Evolutionary conservation across 2,888 invertebrate species (phyloP).

Genomic region (Zonitis immaculata): DNA sequence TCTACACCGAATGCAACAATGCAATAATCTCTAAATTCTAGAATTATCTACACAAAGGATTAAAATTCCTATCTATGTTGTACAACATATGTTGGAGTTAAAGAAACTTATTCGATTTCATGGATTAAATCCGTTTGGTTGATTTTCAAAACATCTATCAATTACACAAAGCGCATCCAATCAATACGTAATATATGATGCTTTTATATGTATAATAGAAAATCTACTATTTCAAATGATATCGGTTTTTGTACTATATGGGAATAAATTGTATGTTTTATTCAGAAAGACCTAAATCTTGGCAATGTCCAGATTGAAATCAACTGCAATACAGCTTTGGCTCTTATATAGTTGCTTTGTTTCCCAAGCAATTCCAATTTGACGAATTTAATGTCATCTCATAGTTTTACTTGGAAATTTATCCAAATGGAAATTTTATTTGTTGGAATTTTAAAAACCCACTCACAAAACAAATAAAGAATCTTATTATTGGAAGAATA

Average conservation of each 20-base stretch:
- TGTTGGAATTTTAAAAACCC: too few relatives aligned
- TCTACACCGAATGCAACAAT: not conserved
- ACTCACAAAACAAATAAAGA: too few relatives aligned
- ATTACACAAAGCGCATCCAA: not conserved
- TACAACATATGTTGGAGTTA: not conserved
- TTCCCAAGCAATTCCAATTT: not conserved
- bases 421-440: too few relatives aligned
- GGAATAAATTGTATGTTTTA: not conserved
- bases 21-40: not conserved
- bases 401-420: too few relatives aligned
- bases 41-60: too few relatives aligned
- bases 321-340: not conserved
- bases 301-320: not conserved
- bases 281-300: not conserved
- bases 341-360: not conserved
- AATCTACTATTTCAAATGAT: too few relatives aligned
- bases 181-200: too few relatives aligned
- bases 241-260: not conserved
- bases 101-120: not conserved
- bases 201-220: too few relatives aligned
- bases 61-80: not conserved
- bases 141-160: not conserved
- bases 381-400: too few relatives aligned
- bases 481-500: too few relatives aligned
- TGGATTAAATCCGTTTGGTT: not conserved